A percentile compares a stretch with the other conserved stretches of the same genome.
Conservation (phyloP, 2,797 vertebrate genomes). For the Distichodus sexfasciatus region DNA sequence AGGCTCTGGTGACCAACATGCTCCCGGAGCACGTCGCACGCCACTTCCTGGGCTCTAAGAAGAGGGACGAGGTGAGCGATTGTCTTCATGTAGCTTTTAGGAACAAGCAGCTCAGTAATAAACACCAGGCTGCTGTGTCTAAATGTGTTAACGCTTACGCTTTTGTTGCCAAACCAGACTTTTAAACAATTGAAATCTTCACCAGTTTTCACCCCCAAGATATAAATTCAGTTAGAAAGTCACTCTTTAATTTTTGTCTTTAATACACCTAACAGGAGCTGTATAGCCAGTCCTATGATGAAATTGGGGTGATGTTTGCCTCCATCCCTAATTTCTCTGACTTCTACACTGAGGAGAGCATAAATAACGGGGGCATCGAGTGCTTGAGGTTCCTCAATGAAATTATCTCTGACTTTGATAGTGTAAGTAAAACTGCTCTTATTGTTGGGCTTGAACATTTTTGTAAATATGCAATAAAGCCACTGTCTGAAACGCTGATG, state of each 20-base stretch:
- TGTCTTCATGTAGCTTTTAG: background rate
- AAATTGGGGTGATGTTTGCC: constrained; percentile 97
- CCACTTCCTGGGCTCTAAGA: constrained; percentile 94
- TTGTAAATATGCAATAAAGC: too few species aligned
- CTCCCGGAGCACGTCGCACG: constrained; percentile 88
- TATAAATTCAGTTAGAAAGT: background rate
- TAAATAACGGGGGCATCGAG: constrained; percentile 96
- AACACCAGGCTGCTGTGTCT: too few species aligned
- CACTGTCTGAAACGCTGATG: too few species aligned
- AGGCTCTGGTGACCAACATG: constrained; percentile 96
- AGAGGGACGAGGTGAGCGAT: constrained; percentile 86
- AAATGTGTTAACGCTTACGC: too few species aligned
- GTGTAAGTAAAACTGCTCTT: constrained; percentile 70
- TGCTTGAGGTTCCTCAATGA: constrained; percentile 96
- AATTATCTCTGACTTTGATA: constrained; percentile 98
- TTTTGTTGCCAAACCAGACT: too few species aligned
- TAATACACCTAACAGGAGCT: constrained; percentile 76
- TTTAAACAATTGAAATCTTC: too few species aligned
- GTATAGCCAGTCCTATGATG: constrained; percentile 95
- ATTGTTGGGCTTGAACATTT: too few species aligned
- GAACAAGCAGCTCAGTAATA: background rate
- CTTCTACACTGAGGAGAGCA: constrained; percentile 97
- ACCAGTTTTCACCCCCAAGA: too few species aligned
- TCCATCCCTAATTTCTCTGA: constrained; percentile 96
- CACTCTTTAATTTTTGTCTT: background rate